These are phyloP conservation scores for Amorpha juglandis DNA, from an alignment of 2,888 invertebrate genomes.

Conservation along the genomic window DNA sequence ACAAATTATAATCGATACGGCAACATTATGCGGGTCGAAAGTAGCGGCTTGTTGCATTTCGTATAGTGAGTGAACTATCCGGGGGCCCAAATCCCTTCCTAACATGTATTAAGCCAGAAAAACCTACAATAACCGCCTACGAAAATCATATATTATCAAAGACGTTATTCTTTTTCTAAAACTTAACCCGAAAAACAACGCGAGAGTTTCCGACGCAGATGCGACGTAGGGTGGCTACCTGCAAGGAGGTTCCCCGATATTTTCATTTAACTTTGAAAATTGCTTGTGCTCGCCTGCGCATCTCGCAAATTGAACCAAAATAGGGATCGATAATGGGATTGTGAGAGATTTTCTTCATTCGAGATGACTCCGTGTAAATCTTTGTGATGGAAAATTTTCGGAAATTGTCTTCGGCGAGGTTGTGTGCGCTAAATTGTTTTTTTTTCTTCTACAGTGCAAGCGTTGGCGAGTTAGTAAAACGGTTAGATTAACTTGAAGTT, in stretches of 20 bases:
- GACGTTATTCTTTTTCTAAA: constrained; percentile 14
- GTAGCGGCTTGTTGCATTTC: too few species aligned
- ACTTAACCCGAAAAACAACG: constrained; percentile 43
- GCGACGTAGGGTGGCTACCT: constrained; percentile 54
- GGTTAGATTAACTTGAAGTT: neutral
- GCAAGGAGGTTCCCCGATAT: constrained; percentile 58
- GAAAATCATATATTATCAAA: neutral
- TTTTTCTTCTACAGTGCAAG: constrained; percentile 21
- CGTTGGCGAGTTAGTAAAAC: neutral
- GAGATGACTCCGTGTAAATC: constrained; percentile 77
- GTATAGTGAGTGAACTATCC: too few species aligned
- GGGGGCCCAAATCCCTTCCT: too few species aligned
- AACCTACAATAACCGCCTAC: too few species aligned
- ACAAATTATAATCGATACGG: constrained; percentile 1
- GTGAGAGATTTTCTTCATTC: constrained; percentile 73
- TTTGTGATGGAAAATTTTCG: constrained; percentile 80
- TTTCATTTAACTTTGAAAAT: constrained; percentile 83
- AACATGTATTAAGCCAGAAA: too few species aligned
- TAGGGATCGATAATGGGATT: constrained; percentile 82
- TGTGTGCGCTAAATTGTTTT: constrained; percentile 34
- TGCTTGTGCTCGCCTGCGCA: constrained; percentile 70
- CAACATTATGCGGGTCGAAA: constrained; percentile 18
- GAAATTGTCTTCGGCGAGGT: constrained; percentile 67
- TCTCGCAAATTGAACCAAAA: constrained; percentile 79
- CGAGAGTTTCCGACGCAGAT: constrained; percentile 34